phyloP scores from a whole-genome alignment of 2,797 vertebrate species.

The Acipenser transmontanus region DNA sequence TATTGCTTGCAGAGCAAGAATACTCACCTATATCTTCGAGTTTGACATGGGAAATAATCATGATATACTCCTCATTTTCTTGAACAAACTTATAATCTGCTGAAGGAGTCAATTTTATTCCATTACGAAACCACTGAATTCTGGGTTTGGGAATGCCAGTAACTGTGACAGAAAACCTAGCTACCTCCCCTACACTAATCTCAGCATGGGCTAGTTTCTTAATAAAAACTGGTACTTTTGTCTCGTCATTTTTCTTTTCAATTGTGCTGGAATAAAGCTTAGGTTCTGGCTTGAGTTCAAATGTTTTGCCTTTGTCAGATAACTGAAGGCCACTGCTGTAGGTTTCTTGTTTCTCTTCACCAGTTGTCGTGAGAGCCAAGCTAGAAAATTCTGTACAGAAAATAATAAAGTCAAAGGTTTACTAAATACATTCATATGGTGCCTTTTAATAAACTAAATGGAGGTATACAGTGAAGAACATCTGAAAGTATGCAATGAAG shows the following conservation, averaged over 20 bases:
- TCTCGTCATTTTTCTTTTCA: slow-evolving; percentile 66
- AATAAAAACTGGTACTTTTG: slow-evolving; percentile 67
- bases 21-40: slow-evolving; percentile 79
- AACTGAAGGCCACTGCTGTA: slow-evolving; percentile 73
- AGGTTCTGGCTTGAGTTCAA: slow-evolving; percentile 84
- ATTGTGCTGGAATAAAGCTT: slow-evolving; percentile 67
- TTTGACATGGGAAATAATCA: slow-evolving; percentile 69
- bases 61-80: slow-evolving; percentile 68
- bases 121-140: slow-evolving; percentile 81
- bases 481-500: not conserved
- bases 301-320: slow-evolving; percentile 74
- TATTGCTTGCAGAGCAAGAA: slow-evolving; percentile 71
- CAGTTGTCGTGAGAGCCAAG: slow-evolving; percentile 68
- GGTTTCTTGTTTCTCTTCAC: slow-evolving; percentile 73
- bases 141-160: slow-evolving; percentile 73
- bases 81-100: slow-evolving; percentile 65
- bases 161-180: slow-evolving; percentile 70
- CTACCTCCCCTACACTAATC: slow-evolving; percentile 63
- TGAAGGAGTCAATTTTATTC: slow-evolving; percentile 55
- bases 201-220: slow-evolving; percentile 60
- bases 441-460: no score
- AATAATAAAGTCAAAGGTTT: slow-evolving; percentile 62
- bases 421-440: slow-evolving; percentile 40
- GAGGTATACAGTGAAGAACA: no score
- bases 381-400: slow-evolving; percentile 79